Conservation (phyloP, 2,113 vertebrate genomes). For the Corythaixoides concolor region DNA sequence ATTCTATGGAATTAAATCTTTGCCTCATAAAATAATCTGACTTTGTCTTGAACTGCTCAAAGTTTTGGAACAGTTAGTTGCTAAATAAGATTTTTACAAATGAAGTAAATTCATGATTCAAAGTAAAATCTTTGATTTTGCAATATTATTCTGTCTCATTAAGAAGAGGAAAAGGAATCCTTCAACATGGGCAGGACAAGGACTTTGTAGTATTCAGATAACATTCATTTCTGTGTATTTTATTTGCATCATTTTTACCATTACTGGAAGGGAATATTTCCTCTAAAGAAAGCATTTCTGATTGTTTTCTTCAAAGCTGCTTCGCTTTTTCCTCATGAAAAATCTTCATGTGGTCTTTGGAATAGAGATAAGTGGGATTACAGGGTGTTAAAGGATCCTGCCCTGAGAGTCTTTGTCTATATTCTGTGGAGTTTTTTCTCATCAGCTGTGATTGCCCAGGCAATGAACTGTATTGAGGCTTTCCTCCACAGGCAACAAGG, state of each 20-base stretch:
- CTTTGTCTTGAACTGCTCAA: not conserved
- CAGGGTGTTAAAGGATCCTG: not conserved
- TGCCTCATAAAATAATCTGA: not conserved
- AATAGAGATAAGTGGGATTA: not conserved
- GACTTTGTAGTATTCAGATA: not conserved
- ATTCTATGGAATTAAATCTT: not conserved
- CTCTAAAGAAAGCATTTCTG: not conserved
- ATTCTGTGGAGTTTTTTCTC: not conserved
- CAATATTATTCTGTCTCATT: not conserved
- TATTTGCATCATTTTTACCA: not conserved
- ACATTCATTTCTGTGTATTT: not conserved
- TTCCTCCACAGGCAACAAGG: rapidly evolving
- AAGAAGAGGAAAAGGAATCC: not conserved
- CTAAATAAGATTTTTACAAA: not conserved
- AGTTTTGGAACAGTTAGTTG: not conserved
- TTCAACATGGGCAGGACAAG: not conserved
- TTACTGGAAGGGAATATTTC: not conserved
- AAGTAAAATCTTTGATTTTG: not conserved
- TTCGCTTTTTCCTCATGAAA: not conserved
- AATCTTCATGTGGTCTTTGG: not conserved
- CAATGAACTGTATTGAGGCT: not conserved
- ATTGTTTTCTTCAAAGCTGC: not conserved
- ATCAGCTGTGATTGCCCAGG: not conserved
- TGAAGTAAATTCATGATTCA: not conserved
- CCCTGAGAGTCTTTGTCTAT: not conserved